These are phyloP conservation scores for Pelagia noctiluca DNA, from an alignment of 30 jellyfish, hydroid and myxozoan genomes.

Conservation along the genomic window DNA sequence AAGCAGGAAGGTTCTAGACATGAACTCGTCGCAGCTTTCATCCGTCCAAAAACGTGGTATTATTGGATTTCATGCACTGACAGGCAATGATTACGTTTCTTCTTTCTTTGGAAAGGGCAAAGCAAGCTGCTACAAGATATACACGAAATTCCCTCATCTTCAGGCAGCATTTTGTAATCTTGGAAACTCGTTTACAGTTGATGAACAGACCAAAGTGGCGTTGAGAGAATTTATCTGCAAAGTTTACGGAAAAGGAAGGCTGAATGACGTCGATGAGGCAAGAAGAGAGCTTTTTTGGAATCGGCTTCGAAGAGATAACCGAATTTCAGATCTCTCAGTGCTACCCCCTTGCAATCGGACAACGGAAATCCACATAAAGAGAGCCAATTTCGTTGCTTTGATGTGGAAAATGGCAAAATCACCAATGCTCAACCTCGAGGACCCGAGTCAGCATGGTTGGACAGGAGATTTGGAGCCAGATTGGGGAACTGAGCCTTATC, in stretches of 20 bases:
- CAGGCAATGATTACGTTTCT: constrained; percentile 52
- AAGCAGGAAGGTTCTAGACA: constrained; percentile 35
- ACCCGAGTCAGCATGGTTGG: constrained; percentile 45
- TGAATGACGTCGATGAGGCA: constrained; percentile 27
- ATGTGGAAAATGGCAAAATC: constrained; percentile 39
- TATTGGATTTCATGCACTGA: constrained; percentile 38
- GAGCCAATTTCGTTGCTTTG: constrained; percentile 54
- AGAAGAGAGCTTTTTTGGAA: constrained; percentile 34
- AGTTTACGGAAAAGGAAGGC: constrained; percentile 34
- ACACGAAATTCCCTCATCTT: neutral
- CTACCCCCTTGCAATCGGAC: constrained; percentile 53
- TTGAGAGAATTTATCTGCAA: constrained; percentile 10
- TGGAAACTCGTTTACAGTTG: constrained; percentile 37
- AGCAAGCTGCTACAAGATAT: constrained; percentile 25
- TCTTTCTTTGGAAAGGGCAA: constrained; percentile 40
- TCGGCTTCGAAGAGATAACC: constrained; percentile 17
- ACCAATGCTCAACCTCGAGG: constrained; percentile 35
- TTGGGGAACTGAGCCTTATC: constrained; percentile 34
- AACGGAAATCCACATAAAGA: constrained; percentile 24
- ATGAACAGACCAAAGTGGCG: constrained; percentile 16
- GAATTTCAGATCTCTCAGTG: constrained; percentile 46
- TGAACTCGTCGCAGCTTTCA: constrained; percentile 31
- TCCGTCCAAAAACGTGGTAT: constrained; percentile 20
- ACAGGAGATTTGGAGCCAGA: constrained; percentile 5
- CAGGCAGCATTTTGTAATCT: constrained; percentile 10